Evolutionary conservation across 2,888 invertebrate species (phyloP), one percentile per base, ranked within the genome.

Genomic region (Rhamnusium bicolor): DNA sequence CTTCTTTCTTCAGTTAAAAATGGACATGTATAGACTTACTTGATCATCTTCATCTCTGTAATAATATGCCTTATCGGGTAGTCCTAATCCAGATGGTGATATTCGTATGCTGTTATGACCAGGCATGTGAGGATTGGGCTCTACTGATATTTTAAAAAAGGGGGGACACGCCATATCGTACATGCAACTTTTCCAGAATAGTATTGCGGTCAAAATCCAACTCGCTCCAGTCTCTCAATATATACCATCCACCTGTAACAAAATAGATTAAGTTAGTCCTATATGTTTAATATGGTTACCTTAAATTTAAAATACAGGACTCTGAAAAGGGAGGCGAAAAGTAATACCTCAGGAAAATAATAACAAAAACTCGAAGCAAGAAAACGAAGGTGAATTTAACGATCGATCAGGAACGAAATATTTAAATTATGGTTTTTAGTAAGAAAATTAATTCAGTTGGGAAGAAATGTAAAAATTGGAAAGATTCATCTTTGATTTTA

Each of bases 41-140:
- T 84, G 84, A 73, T 88, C 85, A 58, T 88, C 85, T 53, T 87
- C 84, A 51, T 86, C 85, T 56, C 86, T 84, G 76, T 87, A 89
- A 80, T 91, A 91, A 82, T 90, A 91, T 60, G 87, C 89, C 56
- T 85, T 86, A 83, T 90, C 90, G 0, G 90, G 90, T 69, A 92
- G 86, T 1, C 91, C 91, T 71, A 91, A 86, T 7, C 90, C 91
- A 3, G 90, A 86, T 12, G 91, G 90, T 46, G 89, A 89, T 66
- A 91, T 88, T 87, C 90, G 86, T 67, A 91, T 90, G 69, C 89
- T 89, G 78, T 89, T 89, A 61, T 86, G 85, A 1, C 86, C 85
- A 1, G 89, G 89, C 66, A 86, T 81, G 53, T 84, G 83, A 1
- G 90, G 89, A 83, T 91, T 89, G 1, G 90, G 89, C 47, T 89